Base-by-base conservation (phyloP, 92 coral and sea anemone species). In the Zoanthus gigantus region DNA sequence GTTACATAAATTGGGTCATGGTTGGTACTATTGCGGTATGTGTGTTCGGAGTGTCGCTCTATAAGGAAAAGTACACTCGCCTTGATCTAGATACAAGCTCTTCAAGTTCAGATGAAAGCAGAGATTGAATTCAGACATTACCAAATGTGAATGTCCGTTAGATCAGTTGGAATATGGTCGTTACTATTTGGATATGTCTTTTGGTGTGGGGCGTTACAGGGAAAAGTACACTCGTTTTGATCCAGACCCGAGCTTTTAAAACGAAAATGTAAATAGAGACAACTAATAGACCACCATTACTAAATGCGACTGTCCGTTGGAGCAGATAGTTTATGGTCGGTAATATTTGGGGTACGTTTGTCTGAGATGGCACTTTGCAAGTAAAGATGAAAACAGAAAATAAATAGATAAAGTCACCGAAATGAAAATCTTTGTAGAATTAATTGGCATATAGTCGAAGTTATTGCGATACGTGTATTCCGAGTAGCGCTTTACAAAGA, bases 1-100 rank as follows among this genome's bases (percentile, higher is more conserved):
- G 88, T 16, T 94, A 95, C 95, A 94, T 94, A 86, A 94, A 94
- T 87, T 94, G 98, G 98, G 80, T 90, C 18, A 83, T 90, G 77
- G 94, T 87, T 0, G 91, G 86, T 12, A 85, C 89, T 61, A 74
- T 86, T 31, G 89, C 84, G 1, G 50, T 86, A 28, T 90, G 95
- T 80, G 78, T 94, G n/a, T 92, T 93, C 18, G 87, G 92, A 48
- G 86, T 94, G 50, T 68, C 90, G 30, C 72, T 87, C 1, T 93
- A 89, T 71, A 90, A 82, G 83, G 86, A 74, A 29, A 94, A 78
- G 72, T 94, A 83, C 79, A 90, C 87, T 10, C 90, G 98, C 37
- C 94, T 92, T 42, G 92, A 90, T 28, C 28, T 90, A 13, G 97
- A 94, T 30, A 76, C 90, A 50, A 45, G 65, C 32, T 45, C 86